These are phyloP conservation scores for Agrochola lota DNA, from an alignment of 2,888 invertebrate species.

Conservation along the genomic window DNA sequence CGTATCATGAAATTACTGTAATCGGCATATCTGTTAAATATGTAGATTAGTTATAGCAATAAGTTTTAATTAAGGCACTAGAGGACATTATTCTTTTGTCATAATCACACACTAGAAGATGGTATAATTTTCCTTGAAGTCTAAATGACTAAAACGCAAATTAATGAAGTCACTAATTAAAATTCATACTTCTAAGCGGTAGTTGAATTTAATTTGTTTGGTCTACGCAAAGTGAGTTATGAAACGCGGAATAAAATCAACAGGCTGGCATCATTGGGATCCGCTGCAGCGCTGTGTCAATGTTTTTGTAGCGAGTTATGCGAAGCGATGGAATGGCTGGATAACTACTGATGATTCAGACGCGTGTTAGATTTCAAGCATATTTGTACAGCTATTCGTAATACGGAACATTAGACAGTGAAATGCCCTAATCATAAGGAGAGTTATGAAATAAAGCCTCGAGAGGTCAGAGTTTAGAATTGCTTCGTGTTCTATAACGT, in stretches of 20 bases:
- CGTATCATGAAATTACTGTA: neutral
- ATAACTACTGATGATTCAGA: slow-evolving; percentile 20
- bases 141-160: neutral
- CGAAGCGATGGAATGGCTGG: slow-evolving; percentile 25
- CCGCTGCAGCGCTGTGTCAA: slow-evolving; percentile 45
- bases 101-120: neutral
- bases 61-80: neutral
- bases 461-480: neutral
- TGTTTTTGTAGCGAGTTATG: slow-evolving; percentile 25
- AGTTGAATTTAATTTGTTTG: slow-evolving; percentile 32
- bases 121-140: neutral
- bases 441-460: neutral
- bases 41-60: too few relatives aligned
- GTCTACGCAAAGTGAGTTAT: slow-evolving; percentile 24
- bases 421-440: neutral
- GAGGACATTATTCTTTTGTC: too few relatives aligned
- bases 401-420: neutral
- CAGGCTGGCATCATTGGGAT: slow-evolving; percentile 25
- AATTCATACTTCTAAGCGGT: slow-evolving; percentile 19
- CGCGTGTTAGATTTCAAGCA: neutral
- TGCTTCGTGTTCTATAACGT: neutral
- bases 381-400: neutral
- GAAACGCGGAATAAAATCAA: slow-evolving; percentile 27
- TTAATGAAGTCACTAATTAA: slow-evolving; percentile 18
- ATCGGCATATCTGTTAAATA: neutral